Base-by-base conservation (phyloP, 2,888 invertebrate species). In the Anthophora plumipes region DNA sequence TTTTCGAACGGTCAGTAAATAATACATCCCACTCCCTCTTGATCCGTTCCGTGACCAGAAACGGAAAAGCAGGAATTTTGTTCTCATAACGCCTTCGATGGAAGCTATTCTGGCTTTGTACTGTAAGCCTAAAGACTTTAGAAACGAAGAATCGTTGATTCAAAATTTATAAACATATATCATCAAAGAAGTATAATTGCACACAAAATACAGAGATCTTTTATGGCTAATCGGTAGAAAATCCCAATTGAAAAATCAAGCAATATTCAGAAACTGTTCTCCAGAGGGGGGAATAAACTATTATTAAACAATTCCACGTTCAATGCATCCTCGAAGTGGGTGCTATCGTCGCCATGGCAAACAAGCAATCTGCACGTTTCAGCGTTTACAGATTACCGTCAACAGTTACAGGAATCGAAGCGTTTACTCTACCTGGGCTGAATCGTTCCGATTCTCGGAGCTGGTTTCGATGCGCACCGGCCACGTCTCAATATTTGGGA, bases 401-500 rank as follows among this genome's bases (percentile, higher is more conserved):
- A 43, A 60, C 64, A 41, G 46, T 14, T 37, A 17, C 37, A n/a
- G 14, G 54, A 54, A 55, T 63, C 68, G 50, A 59, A 63, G n/a
- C 57, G 46, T 77, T 77, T 67, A 20, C 20, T 59, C 17, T 60
- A 17, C 14, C 17, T 6, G 5, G 55, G 22, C 41, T 48, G 50
- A 70, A 72, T 69, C 71, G 48, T 50, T 46, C 25, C 54, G 72
- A 79, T 82, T 82, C 66, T 52, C 59, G 70, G 61, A 66, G 85
- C 71, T 80, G 84, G 79, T 80, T 80, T 82, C 80, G 88, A 76
- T 81, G 84, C 71, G 70, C 81, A 72, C 72, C 85, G 84, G 86
- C 87, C 88, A 86, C 85, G 90, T 91, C 90, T 91, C 89, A 90
- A 92, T 91, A 91, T 92, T 92, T 91, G 89, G 91, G 88, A 89